A percentile compares a stretch with the other conserved stretches of the same genome.
Conservation (phyloP, 2,797 vertebrate genomes). For the Cetoscarus ocellatus region DNA sequence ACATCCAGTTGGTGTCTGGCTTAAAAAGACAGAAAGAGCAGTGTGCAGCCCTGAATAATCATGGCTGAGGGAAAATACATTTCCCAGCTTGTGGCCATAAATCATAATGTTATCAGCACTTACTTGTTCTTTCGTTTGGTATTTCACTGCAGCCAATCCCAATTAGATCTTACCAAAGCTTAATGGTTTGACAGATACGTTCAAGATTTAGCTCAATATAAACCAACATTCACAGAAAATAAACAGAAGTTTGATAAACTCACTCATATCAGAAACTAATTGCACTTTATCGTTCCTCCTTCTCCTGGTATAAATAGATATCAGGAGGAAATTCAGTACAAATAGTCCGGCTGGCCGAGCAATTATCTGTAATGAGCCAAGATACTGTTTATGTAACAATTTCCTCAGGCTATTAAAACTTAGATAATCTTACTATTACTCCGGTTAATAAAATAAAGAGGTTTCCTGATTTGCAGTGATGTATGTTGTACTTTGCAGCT, state of each 20-base stretch:
- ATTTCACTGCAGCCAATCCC: neutral
- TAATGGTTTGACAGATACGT: neutral
- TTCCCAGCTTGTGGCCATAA: neutral
- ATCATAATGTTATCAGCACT: conserved; percentile 10
- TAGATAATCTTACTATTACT: neutral
- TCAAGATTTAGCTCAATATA: conserved; percentile 8
- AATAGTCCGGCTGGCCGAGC: conserved; percentile 27
- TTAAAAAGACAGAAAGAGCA: conserved; percentile 30
- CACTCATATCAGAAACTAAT: conserved; percentile 19
- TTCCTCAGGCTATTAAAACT: neutral
- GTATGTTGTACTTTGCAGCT: conserved; percentile 11
- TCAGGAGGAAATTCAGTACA: conserved; percentile 29
- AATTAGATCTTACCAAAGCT: neutral
- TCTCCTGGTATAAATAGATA: conserved; percentile 26
- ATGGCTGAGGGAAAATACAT: conserved; percentile 1
- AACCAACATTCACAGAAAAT: conserved; percentile 37
- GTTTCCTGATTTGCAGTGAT: conserved; percentile 38
- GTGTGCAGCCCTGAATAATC: neutral
- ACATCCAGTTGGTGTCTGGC: conserved; percentile 34
- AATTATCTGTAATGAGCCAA: conserved; percentile 32
- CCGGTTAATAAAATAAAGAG: neutral
- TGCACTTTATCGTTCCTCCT: conserved; percentile 13
- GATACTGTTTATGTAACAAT: conserved; percentile 18
- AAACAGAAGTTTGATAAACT: conserved; percentile 36
- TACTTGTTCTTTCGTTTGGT: conserved; percentile 1